These are phyloP conservation scores for Polydrusus tereticollis DNA, from an alignment of 2,888 invertebrate species.

Conservation along the genomic window DNA sequence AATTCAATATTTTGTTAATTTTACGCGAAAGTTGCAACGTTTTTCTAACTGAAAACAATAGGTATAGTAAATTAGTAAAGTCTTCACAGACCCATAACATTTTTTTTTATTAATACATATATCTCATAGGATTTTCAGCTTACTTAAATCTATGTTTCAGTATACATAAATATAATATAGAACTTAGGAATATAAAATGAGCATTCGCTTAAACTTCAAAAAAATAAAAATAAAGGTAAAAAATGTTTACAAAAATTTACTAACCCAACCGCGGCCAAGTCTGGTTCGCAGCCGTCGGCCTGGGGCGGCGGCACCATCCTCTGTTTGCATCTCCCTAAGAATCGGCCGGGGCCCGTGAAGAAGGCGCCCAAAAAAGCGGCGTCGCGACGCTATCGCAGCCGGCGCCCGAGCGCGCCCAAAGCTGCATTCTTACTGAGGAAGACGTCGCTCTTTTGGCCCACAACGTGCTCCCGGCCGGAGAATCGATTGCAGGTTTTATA, in stretches of 20 bases:
- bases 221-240: background rate
- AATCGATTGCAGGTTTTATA: constrained; percentile 36
- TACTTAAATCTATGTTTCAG: too few relatives aligned
- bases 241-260: constrained; percentile 21
- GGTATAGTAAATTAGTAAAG: too few relatives aligned
- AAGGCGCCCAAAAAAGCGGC: constrained; percentile 57
- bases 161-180: too few relatives aligned
- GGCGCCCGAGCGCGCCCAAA: constrained; percentile 41
- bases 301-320: constrained; percentile 63
- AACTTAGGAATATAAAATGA: too few relatives aligned
- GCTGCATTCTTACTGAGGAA: constrained; percentile 48
- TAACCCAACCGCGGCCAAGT: constrained; percentile 61
- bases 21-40: too few relatives aligned
- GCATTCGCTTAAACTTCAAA: background rate
- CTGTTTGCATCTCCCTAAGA: constrained; percentile 60
- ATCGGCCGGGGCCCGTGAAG: constrained; percentile 58
- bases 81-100: too few relatives aligned
- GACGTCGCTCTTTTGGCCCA: constrained; percentile 29
- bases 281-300: constrained; percentile 60
- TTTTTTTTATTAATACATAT: too few relatives aligned
- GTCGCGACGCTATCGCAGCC: constrained; percentile 39
- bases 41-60: too few relatives aligned
- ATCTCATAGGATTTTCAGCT: too few relatives aligned
- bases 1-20: too few relatives aligned
- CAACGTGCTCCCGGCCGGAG: constrained; percentile 42